Evolutionary conservation across 2,888 invertebrate genomes (phyloP), one percentile per base, ranked within the genome.

Genomic region (Papilio protenor): DNA sequence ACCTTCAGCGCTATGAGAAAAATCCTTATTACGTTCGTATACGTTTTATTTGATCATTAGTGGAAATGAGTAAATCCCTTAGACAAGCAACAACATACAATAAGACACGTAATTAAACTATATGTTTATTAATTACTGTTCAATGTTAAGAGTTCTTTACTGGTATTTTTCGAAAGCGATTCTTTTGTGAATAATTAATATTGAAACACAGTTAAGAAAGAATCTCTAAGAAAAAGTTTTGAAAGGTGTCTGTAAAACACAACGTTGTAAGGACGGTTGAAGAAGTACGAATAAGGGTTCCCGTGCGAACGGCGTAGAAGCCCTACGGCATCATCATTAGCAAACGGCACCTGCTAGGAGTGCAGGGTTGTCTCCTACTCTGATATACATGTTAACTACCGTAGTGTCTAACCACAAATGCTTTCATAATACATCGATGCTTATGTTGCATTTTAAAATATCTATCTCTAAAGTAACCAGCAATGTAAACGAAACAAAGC

Each of bases 1-100:
- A 93, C 94, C 92, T 93, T 90, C 89, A 88, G 88, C 89, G 87
- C 89, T 88, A 84, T 83, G 84, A 91, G 90, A 91, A 92, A 93
- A 93, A 92, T 92, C 90, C 91, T 90, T 92, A 92, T 93, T 92
- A 92, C 92, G 90, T 92, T 93, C 87, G 88, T 89, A 91, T 91
- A 90, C 88, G 88, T 92, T 77, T 91, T 90, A 87, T 87, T 87
- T 87, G 84, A 84, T 81, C 83, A 81, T 82, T 81, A 81, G 81
- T 79, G 81, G 84, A 85, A 87, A 86, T 83, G 79, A 85, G 80
- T 81, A 78, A 75, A 77, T 76, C 27, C 21, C n/a, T 21, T 69
- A 64, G 2, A 64, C 27, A 18, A 64, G 33, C 61, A 64, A 10
- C 33, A 33, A 64, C 16, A 69, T 21, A 21, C 45, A 45, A 66